Percentiles rank a stretch among this genome's conserved stretches.
These are phyloP conservation scores for Caranx ignobilis DNA, from an alignment of 2,113 vertebrate genomes.

Conservation along the genomic window DNA sequence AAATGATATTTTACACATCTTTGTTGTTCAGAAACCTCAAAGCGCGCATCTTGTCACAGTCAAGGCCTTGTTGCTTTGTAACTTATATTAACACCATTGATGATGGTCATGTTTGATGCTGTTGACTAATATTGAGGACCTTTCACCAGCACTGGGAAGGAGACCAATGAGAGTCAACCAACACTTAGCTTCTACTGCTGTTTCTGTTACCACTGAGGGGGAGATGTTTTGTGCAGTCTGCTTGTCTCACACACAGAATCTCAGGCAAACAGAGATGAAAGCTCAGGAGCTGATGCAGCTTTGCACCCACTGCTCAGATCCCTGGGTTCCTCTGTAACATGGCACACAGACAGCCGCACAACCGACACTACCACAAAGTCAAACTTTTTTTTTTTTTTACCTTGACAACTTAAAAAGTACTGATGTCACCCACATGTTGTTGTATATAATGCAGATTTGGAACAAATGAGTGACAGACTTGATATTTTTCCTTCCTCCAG, in stretches of 20 bases:
- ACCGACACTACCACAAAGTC: not conserved
- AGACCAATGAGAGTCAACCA: too few species aligned
- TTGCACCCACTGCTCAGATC: not conserved
- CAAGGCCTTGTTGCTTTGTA: not conserved
- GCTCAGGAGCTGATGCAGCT: not conserved
- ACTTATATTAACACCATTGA: not conserved
- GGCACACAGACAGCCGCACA: not conserved
- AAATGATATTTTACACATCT: not conserved
- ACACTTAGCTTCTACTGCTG: not conserved
- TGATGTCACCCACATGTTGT: too few species aligned
- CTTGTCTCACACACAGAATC: not conserved
- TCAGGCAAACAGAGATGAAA: constrained; percentile 22
- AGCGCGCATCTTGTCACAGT: too few species aligned
- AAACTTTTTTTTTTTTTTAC: not conserved
- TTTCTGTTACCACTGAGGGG: not conserved
- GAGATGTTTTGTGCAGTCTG: constrained; percentile 8
- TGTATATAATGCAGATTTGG: not conserved
- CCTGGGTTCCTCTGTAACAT: not conserved
- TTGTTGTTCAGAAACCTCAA: not conserved
- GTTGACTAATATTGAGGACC: not conserved
- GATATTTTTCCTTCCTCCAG: constrained; percentile 72
- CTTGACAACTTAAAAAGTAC: not conserved
- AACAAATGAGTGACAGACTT: too few species aligned
- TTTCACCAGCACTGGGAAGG: not conserved
- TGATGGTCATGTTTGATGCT: not conserved